Conservation (phyloP, 2,113 vertebrate genomes). For the Toxotes jaculatrix region DNA sequence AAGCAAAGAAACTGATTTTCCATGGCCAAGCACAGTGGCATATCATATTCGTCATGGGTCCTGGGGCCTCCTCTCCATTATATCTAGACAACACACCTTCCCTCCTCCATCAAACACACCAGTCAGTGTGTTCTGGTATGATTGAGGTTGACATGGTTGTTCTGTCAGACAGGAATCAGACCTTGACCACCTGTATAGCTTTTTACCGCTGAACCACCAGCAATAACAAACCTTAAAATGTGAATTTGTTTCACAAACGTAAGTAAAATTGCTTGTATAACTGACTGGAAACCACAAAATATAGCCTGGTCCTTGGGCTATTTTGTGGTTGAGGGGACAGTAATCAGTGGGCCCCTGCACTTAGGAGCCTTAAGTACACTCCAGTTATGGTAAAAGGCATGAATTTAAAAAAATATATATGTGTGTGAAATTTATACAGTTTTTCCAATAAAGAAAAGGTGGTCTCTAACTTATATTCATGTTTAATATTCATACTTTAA, state of each 20-base stretch:
- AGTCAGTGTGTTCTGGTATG: conserved; percentile 35
- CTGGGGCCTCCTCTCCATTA: conserved; percentile 35
- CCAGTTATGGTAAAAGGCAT: background rate
- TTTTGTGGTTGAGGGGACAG: conserved; percentile 39
- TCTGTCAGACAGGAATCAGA: conserved; percentile 46
- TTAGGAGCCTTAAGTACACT: background rate
- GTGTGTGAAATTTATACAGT: background rate
- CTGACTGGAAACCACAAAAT: conserved; percentile 10
- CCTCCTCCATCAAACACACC: conserved; percentile 31
- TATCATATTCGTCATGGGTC: conserved; percentile 43
- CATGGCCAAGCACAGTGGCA: conserved; percentile 15
- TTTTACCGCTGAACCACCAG: conserved; percentile 45
- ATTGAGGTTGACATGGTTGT: conserved; percentile 28
- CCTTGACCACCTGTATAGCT: conserved; percentile 45
- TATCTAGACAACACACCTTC: conserved; percentile 37
- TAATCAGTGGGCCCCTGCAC: conserved; percentile 30
- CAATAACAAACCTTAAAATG: conserved; percentile 48
- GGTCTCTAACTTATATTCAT: background rate
- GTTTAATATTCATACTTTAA: background rate
- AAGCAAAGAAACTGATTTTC: conserved; percentile 36
- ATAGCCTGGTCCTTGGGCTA: background rate
- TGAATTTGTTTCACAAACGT: conserved; percentile 18
- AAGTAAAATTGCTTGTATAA: conserved; percentile 28
- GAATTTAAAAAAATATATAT: too few species aligned
- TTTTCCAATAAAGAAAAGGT: background rate